These are phyloP conservation scores for Pionites leucogaster DNA, from an alignment of 2,113 vertebrate species.

Conservation along the genomic window DNA sequence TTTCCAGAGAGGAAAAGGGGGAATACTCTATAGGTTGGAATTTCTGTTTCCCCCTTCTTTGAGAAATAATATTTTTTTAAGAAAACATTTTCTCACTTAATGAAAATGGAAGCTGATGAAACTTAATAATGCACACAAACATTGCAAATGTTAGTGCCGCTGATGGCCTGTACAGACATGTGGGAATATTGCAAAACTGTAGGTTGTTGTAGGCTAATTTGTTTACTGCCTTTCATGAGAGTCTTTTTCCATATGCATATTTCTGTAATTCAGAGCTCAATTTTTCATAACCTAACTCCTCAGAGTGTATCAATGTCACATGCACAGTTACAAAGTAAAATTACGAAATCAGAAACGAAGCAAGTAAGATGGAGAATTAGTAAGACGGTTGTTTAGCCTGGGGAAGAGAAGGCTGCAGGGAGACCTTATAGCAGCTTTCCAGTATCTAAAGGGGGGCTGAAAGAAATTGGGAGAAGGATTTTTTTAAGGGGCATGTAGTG, in stretches of 20 bases:
- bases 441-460: not conserved
- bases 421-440: not conserved
- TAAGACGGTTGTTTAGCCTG: not conserved
- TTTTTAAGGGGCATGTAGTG: not conserved
- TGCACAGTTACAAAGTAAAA: not conserved
- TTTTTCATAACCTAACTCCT: not conserved
- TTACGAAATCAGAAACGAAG: not conserved
- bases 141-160: not conserved
- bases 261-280: not conserved
- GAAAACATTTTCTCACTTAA: not conserved
- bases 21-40: not conserved
- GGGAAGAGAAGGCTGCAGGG: not conserved
- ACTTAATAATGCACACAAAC: not conserved
- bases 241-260: not conserved
- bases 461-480: not conserved
- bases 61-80: not conserved
- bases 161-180: not conserved
- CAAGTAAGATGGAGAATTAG: not conserved
- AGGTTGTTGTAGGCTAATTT: not conserved
- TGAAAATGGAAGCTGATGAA: slow-evolving; percentile 6
- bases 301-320: not conserved
- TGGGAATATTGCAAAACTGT: not conserved
- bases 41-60: not conserved
- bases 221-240: not conserved
- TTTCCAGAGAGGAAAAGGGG: not conserved